Conservation (phyloP, 2,888 invertebrate species). For the Cyclophora albipunctata region DNA sequence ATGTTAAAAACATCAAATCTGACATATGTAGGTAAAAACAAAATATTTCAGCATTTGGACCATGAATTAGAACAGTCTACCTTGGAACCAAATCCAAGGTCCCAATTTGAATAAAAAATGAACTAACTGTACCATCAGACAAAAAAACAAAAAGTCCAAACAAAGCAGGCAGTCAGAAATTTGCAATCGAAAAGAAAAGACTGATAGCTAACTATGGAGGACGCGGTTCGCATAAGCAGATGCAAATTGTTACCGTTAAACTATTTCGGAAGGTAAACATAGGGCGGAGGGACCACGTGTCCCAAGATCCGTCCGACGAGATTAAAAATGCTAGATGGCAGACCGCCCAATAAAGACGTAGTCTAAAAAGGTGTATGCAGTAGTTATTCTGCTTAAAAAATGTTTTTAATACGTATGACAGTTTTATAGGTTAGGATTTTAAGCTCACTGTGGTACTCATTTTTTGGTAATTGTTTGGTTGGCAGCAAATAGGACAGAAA, state of each 20-base stretch:
- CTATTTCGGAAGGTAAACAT: conserved; percentile 75
- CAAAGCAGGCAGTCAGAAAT: conserved; percentile 20
- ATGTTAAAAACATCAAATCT: not conserved
- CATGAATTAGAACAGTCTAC: too few species aligned
- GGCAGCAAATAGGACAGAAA: too few species aligned
- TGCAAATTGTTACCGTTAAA: conserved; percentile 75
- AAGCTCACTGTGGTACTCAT: too few species aligned
- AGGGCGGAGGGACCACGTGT: conserved; percentile 63
- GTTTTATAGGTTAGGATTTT: not conserved
- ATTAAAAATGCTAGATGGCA: conserved; percentile 73
- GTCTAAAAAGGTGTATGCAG: conserved; percentile 12
- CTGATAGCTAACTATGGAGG: conserved; percentile 69
- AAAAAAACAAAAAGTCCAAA: conserved; percentile 10
- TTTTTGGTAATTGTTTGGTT: too few species aligned
- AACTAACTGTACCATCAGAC: too few species aligned
- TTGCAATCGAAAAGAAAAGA: conserved; percentile 35
- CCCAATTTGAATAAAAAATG: too few species aligned
- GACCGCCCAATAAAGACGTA: conserved; percentile 52
- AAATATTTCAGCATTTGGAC: too few species aligned
- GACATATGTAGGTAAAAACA: too few species aligned
- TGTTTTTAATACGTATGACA: not conserved
- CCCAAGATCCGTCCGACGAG: conserved; percentile 64
- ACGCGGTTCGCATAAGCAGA: conserved; percentile 69
- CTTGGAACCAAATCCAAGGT: too few species aligned
- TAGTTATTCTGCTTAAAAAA: not conserved